Conservation (phyloP, 2,113 vertebrate species). For the Cheilinus undulatus region DNA sequence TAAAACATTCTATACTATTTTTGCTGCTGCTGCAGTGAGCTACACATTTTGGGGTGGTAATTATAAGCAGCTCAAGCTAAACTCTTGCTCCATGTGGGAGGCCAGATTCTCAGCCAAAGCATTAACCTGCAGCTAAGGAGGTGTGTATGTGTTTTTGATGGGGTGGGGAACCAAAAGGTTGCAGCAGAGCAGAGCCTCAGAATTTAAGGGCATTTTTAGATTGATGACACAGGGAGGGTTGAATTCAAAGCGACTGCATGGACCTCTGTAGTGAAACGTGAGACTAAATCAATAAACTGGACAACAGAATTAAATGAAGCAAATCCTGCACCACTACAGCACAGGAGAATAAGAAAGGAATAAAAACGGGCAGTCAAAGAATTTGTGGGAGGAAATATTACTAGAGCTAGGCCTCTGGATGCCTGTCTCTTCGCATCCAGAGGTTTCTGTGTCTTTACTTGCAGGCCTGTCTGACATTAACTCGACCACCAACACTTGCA, state of each 20-base stretch:
- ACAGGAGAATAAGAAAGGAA: background rate
- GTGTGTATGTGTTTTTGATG: background rate
- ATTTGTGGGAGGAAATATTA: no score
- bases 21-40: background rate
- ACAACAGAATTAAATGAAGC: conserved; percentile 8
- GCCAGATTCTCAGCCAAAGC: conserved; percentile 4
- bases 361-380: background rate
- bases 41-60: background rate
- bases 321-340: conserved; percentile 34
- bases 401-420: no score
- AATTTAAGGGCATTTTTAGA: background rate
- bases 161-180: background rate
- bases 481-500: conserved; percentile 35
- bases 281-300: conserved; percentile 16
- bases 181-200: background rate
- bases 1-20: background rate
- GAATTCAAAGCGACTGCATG: background rate
- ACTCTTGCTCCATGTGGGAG: background rate
- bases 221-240: background rate
- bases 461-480: background rate
- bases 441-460: background rate
- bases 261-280: conserved; percentile 14
- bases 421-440: background rate
- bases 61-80: background rate
- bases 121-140: background rate